Evolutionary conservation across 2,797 vertebrate species (phyloP), one percentile per base, ranked within the genome.

Genomic region (Antennarius maculatus): DNA sequence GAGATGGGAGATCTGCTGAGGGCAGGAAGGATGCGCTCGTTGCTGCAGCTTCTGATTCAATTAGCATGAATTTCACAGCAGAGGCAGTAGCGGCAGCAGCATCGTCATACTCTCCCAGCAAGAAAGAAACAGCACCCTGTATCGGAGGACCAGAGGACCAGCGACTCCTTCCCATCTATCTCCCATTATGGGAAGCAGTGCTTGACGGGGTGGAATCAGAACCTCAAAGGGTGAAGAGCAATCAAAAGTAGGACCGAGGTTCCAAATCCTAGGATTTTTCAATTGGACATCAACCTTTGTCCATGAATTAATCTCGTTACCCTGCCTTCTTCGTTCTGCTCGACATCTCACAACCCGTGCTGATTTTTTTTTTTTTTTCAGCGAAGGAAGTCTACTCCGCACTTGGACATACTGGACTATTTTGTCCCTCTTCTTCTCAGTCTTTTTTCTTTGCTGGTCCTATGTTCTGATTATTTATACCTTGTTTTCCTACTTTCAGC

Each of bases 1-100:
- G 58, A 88, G 80, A 82, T 54, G 64, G 76, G 76, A 82, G 77
- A 88, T 80, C 71, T 83, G 83, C 63, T 34, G 83, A 82, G 74
- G 77, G 84, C 79, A 82, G 84, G 78, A 90, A 86, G 87, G 91
- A 91, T 89, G 89, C 84, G 80, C 86, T 86, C 82, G 82, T 86
- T 89, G 88, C 86, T 89, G 89, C 91, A 88, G 91, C 88, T 89
- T 88, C 86, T 85, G 89, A 88, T 92, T 92, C 88, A 89, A 91
- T 92, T 92, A 92, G 89, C 90, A 92, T 91, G 92, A 89, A 91
- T 91, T 91, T 92, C 87, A 92, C 86, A 91, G 91, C 84, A 61
- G 80, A 84, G 82, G 83, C 84, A 87, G 82, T 42, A 80, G 86
- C 69, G 57, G 82, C 85, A 71, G 80, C 61, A 76, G 86, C 69